phyloP scores from a whole-genome alignment of 2,797 vertebrate genomes.

The Sebastes minor region DNA sequence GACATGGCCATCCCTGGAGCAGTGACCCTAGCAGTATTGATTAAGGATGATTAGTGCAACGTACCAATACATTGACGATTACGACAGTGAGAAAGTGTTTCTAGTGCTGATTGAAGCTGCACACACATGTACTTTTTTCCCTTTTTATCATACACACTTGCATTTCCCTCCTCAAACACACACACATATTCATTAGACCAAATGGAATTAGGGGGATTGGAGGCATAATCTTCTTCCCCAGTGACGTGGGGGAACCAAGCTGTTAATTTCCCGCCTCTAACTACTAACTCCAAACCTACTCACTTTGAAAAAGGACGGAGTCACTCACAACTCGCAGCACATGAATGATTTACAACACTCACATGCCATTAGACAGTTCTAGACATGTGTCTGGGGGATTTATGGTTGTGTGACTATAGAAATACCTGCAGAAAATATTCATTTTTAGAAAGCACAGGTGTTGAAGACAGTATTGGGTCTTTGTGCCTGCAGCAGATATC shows the following conservation, averaged over 20 bases:
- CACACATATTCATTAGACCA: slow-evolving; percentile 69
- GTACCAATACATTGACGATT: not conserved
- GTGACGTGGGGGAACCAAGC: slow-evolving; percentile 58
- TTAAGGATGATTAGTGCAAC: not conserved
- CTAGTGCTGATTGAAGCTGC: slow-evolving; percentile 45
- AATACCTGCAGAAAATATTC: not conserved
- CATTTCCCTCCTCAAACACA: slow-evolving; percentile 1
- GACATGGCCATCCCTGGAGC: not conserved
- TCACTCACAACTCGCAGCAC: slow-evolving; percentile 22
- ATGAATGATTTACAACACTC: slow-evolving; percentile 54
- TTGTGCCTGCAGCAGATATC: slow-evolving; percentile 19
- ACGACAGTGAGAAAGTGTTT: not conserved
- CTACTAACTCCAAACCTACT: slow-evolving; percentile 36
- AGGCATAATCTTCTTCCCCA: slow-evolving; percentile 71
- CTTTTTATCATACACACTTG: slow-evolving; percentile 36
- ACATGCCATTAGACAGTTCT: slow-evolving; percentile 24
- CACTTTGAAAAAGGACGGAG: slow-evolving; percentile 45
- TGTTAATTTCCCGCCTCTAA: slow-evolving; percentile 69
- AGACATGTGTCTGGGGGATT: slow-evolving; percentile 10
- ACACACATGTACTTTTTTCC: slow-evolving; percentile 23
- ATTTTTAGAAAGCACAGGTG: slow-evolving; percentile 30
- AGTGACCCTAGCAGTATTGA: not conserved
- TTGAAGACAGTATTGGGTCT: slow-evolving; percentile 19
- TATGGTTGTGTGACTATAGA: not conserved
- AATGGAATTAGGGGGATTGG: slow-evolving; percentile 79